phyloP scores from a whole-genome alignment of 2,113 vertebrate species.

The Callopanchax toddi region DNA sequence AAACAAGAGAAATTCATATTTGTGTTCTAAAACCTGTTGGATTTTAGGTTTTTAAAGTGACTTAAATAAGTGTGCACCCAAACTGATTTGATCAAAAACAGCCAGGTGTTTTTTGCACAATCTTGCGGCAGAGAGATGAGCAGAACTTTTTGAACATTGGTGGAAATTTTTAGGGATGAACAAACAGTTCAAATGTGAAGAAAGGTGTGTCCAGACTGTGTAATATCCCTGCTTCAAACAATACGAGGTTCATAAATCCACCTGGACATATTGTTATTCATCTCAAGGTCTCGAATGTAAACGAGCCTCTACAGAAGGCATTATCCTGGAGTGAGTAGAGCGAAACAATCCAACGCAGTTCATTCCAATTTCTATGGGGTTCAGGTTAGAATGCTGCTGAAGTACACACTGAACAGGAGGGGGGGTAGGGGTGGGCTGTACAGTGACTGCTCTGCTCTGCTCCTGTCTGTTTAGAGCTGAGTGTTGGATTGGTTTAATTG shows the following conservation, averaged over 20 bases:
- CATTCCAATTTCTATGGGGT: slow-evolving; percentile 68
- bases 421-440: slow-evolving; percentile 43
- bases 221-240: slow-evolving; percentile 6
- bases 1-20: too few species aligned
- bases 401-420: slow-evolving; percentile 69
- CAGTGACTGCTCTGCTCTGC: slow-evolving; percentile 62
- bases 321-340: slow-evolving; percentile 59
- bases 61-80: not conserved
- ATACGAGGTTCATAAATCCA: slow-evolving; percentile 15
- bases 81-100: too few species aligned
- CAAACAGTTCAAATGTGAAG: too few species aligned
- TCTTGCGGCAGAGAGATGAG: too few species aligned
- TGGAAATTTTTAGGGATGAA: not conserved
- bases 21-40: too few species aligned
- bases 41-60: too few species aligned
- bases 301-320: slow-evolving; percentile 53
- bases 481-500: slow-evolving; percentile 79
- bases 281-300: slow-evolving; percentile 53
- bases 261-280: slow-evolving; percentile 62
- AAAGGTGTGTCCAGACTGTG: not conserved
- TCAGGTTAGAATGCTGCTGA: slow-evolving; percentile 74
- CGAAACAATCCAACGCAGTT: slow-evolving; percentile 74
- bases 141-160: too few species aligned
- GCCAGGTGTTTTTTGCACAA: too few species aligned
- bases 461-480: slow-evolving; percentile 66